Percentiles rank a stretch among this genome's conserved stretches.
Evolutionary conservation across 2,113 vertebrate genomes (phyloP).

Genomic region (Perca schrenkii): DNA sequence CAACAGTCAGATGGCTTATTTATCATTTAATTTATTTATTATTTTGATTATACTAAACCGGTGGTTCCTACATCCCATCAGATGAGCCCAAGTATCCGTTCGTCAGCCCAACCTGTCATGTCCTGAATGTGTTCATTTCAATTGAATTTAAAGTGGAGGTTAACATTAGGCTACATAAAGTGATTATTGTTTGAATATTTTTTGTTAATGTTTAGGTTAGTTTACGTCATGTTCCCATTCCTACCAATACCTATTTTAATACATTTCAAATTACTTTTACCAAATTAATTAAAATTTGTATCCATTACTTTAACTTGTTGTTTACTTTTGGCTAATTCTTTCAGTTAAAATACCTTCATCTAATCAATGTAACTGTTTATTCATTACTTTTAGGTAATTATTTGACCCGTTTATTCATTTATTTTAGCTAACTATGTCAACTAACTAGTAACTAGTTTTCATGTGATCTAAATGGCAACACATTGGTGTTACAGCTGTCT

Average conservation of each 20-base stretch:
- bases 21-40: background rate
- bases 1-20: constrained; percentile 15
- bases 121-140: background rate
- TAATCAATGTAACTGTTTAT: too few relatives aligned
- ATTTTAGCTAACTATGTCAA: background rate
- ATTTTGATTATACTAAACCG: background rate
- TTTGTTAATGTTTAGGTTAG: background rate
- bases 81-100: background rate
- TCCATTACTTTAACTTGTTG: too few relatives aligned
- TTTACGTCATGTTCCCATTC: background rate
- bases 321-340: too few relatives aligned
- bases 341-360: too few relatives aligned
- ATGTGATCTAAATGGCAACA: too few relatives aligned
- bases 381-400: too few relatives aligned
- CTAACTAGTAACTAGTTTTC: too few relatives aligned
- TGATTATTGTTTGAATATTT: background rate
- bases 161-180: background rate
- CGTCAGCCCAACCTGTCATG: background rate
- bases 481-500: too few relatives aligned
- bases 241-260: background rate
- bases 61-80: background rate
- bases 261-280: background rate
- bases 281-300: background rate
- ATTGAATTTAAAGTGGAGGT: background rate
- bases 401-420: background rate